phyloP scores from a whole-genome alignment of 2,888 invertebrate genomes.

The Acleris literana region DNA sequence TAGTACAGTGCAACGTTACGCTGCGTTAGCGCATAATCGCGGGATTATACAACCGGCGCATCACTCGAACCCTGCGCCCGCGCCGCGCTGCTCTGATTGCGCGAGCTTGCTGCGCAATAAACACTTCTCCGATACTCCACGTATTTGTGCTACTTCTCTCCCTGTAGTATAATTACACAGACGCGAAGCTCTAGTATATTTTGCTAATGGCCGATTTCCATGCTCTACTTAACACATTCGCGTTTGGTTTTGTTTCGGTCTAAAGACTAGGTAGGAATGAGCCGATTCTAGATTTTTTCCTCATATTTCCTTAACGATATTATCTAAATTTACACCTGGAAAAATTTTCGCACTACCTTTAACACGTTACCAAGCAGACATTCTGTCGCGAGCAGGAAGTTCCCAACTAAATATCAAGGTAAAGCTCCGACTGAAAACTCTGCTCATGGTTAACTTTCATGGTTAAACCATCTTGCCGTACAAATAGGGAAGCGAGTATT shows the following conservation, averaged over 20 bases:
- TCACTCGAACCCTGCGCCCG: constrained; percentile 48
- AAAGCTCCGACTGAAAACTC: constrained; percentile 44
- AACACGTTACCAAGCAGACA: constrained; percentile 1
- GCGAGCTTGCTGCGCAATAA: constrained; percentile 50
- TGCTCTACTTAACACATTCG: constrained; percentile 60
- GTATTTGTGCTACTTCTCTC: constrained; percentile 43
- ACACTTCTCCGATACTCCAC: constrained; percentile 46
- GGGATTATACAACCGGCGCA: constrained; percentile 64
- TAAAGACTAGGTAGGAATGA: constrained; percentile 42
- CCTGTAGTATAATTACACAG: constrained; percentile 50
- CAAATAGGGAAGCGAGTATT: constrained; percentile 5
- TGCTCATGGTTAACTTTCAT: constrained; percentile 22
- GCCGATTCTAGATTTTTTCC: constrained; percentile 38
- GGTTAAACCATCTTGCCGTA: constrained; percentile 7
- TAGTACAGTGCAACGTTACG: constrained; percentile 64
- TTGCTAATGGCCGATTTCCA: constrained; percentile 63
- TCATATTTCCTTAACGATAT: constrained; percentile 39
- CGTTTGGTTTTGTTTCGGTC: constrained; percentile 56
- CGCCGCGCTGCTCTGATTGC: constrained; percentile 72
- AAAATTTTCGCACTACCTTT: background rate
- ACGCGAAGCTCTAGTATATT: constrained; percentile 51
- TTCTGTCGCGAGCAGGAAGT: constrained; percentile 56
- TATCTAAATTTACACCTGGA: constrained; percentile 13
- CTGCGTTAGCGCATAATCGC: constrained; percentile 49
- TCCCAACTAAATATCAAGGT: constrained; percentile 76